Percentiles rank a stretch among this genome's conserved stretches.
These are phyloP conservation scores for Scatophagus argus DNA, from an alignment of 2,113 vertebrate genomes.

Conservation along the genomic window DNA sequence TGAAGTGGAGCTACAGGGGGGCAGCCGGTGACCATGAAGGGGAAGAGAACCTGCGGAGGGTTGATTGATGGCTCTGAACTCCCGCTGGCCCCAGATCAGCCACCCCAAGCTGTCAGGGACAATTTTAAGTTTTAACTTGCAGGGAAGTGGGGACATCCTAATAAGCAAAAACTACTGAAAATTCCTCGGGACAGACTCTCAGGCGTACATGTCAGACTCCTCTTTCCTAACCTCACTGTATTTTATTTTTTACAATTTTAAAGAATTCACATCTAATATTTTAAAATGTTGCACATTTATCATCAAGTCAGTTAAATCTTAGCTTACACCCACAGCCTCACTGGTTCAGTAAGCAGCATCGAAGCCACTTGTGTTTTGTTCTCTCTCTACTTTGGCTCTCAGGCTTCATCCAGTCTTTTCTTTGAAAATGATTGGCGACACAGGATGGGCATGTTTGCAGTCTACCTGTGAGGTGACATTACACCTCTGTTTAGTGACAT, in stretches of 20 bases:
- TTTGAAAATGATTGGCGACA: too few relatives aligned
- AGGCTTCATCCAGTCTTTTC: too few relatives aligned
- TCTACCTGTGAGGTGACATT: too few relatives aligned
- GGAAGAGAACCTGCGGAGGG: conserved; percentile 34
- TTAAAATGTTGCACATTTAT: background rate
- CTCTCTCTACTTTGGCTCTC: too few relatives aligned
- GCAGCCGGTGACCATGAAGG: conserved; percentile 26
- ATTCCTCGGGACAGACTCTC: background rate
- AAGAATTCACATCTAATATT: too few relatives aligned
- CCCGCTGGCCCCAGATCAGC: conserved; percentile 35
- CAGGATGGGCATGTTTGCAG: too few relatives aligned
- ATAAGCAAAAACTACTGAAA: conserved; percentile 3
- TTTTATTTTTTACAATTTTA: background rate
- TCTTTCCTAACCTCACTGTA: background rate
- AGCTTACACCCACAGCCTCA: too few relatives aligned
- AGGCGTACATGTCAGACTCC: background rate
- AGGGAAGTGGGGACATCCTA: background rate
- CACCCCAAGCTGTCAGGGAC: conserved; percentile 28
- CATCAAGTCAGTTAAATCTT: background rate
- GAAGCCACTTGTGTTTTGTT: too few relatives aligned
- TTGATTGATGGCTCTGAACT: conserved; percentile 56
- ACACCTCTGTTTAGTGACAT: too few relatives aligned
- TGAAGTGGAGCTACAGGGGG: conserved; percentile 9
- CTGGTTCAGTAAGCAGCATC: too few relatives aligned
- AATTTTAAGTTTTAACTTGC: conserved; percentile 10